phyloP scores from a whole-genome alignment of 2,797 vertebrate species.

The Syndactyla subalaris region DNA sequence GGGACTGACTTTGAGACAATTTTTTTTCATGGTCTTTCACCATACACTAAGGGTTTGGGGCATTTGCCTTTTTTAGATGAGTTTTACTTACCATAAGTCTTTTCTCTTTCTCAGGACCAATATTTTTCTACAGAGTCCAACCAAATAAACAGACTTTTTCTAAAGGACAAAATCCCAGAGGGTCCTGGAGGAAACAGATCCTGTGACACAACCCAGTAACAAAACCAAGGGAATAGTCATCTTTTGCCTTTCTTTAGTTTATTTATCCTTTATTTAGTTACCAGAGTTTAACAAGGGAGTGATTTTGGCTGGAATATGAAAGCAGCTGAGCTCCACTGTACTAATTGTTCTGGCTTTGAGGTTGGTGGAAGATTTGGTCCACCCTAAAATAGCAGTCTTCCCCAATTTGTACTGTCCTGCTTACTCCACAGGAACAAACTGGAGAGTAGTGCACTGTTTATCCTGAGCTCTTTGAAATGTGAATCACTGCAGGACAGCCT shows the following conservation, averaged over 20 bases:
- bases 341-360: slow-evolving; percentile 53
- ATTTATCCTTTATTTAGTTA: slow-evolving; percentile 59
- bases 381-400: slow-evolving; percentile 36
- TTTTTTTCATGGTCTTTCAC: neutral
- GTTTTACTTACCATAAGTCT: neutral
- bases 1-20: neutral
- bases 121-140: neutral
- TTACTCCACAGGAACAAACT: slow-evolving; percentile 4
- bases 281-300: slow-evolving; percentile 20
- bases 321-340: neutral
- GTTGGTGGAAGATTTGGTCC: slow-evolving; percentile 22
- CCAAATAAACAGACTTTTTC: neutral
- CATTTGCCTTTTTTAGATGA: neutral
- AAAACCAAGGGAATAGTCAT: slow-evolving; percentile 13
- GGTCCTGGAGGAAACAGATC: neutral
- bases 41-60: neutral
- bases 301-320: slow-evolving; percentile 59
- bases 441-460: slow-evolving; percentile 5
- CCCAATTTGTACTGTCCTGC: slow-evolving; percentile 1
- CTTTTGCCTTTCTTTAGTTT: slow-evolving; percentile 39
- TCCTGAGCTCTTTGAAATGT: slow-evolving; percentile 58
- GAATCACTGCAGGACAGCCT: slow-evolving; percentile 53
- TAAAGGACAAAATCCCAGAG: neutral
- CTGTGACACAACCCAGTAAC: neutral
- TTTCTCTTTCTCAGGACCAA: neutral